Base-by-base conservation (phyloP, 2,797 vertebrate genomes). In the Hemibagrus guttatus region DNA sequence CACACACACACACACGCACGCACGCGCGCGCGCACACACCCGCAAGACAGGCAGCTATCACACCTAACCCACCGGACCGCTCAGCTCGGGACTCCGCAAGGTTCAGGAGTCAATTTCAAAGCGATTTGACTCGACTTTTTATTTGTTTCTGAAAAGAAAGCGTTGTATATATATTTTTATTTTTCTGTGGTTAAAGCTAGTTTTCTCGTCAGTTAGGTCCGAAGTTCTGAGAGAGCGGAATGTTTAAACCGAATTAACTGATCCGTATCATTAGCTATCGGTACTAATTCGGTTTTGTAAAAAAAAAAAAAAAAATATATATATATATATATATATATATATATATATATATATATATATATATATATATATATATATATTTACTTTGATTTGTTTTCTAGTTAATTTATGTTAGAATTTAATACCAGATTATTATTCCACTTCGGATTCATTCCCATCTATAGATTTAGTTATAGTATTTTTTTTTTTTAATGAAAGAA, bases 211-310 rank as follows among this genome's bases (percentile, higher is more conserved):
- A 23, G 42, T 81, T 8, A n/a, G 35, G 39, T 39, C 28, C 31
- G 1, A 52, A 72, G 35, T 83, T 56, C 6, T 21, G 28, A 56
- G 1, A 58, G 49, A 83, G 2, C 52, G 66, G 52, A 72, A n/a
- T 72, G 52, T 84, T 84, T 72, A 17, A 84, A 84, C 52, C 13
- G 49, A 83, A 56, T 28, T 71, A 69, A 69, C 46, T 6, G 49
- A 54, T 35, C 42, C 80, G 61, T 49, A 4, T 64, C 46, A 35
- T 68, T 52, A 49, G 61, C 61, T 58, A 5, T 72, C 56, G 46
- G 82, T 71, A 52, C 61, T 69, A 69, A 87, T 83, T 84, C 68
- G 12, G 21, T 26, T 76, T 82, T 71, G n/a, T n/a, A n/a, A n/a
- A n/a, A n/a, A n/a, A n/a, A n/a, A n/a, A n/a, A n/a, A n/a, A n/a